phyloP scores from a whole-genome alignment of 2,888 invertebrate genomes.

The Rhagonycha lutea region DNA sequence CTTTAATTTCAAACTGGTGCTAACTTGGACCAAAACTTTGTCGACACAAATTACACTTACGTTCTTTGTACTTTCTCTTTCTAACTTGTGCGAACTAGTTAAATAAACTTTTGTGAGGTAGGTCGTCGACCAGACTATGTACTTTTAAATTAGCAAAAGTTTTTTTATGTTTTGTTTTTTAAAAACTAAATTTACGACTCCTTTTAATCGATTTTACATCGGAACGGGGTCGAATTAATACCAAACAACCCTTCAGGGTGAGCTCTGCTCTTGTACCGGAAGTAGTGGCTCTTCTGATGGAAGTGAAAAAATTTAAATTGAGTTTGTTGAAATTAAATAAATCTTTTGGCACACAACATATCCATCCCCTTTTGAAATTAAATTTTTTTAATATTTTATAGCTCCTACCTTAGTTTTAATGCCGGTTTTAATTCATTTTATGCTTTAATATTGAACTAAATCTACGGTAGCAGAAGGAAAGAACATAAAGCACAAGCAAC shows the following conservation, averaged over 20 bases:
- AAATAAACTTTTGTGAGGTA: conserved; percentile 52
- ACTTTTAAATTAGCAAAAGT: conserved; percentile 52
- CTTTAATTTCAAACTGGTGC: conserved; percentile 54
- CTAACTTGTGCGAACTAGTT: conserved; percentile 54
- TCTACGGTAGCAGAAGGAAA: conserved; percentile 31
- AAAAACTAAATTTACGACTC: conserved; percentile 22
- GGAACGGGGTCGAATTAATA: not conserved
- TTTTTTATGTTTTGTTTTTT: conserved; percentile 34
- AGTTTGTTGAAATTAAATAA: not conserved
- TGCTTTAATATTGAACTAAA: conserved; percentile 27
- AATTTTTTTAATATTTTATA: conserved; percentile 21
- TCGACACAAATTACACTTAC: conserved; percentile 56
- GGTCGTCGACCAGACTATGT: conserved; percentile 48
- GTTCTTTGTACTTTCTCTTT: conserved; percentile 56
- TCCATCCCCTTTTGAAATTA: conserved; percentile 2
- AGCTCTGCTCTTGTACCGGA: not conserved
- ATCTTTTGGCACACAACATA: not conserved
- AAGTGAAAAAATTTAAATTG: not conserved
- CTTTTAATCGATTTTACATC: conserved; percentile 12
- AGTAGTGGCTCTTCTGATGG: not conserved
- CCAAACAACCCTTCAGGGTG: not conserved
- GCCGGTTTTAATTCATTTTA: conserved; percentile 30
- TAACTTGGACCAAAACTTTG: conserved; percentile 54
- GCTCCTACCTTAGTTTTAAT: conserved; percentile 20
- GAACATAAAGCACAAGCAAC: conserved; percentile 32